Evolutionary conservation across 2,113 vertebrate genomes (phyloP).

Genomic region (Chitala chitala): DNA sequence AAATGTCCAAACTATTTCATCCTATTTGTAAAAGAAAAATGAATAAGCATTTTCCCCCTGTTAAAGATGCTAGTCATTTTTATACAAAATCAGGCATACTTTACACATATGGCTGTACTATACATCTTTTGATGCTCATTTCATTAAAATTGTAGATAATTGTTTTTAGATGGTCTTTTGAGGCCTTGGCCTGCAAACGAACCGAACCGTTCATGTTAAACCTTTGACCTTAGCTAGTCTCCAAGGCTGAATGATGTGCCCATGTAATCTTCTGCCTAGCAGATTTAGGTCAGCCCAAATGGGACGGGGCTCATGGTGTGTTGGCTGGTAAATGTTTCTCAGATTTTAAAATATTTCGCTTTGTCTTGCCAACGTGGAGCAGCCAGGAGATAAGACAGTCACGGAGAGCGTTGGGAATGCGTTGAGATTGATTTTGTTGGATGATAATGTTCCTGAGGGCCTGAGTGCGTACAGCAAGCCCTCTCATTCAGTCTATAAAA

Average conservation of each 20-base stretch:
- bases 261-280: slow-evolving; percentile 9
- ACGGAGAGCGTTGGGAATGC: slow-evolving; percentile 7
- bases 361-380: background rate
- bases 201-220: background rate
- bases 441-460: slow-evolving; percentile 10
- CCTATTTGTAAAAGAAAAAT: slow-evolving; percentile 30
- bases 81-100: slow-evolving; percentile 11
- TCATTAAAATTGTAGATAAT: background rate
- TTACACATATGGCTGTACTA: background rate
- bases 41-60: slow-evolving; percentile 30
- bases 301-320: background rate
- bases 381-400: slow-evolving; percentile 9
- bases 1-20: slow-evolving; percentile 36
- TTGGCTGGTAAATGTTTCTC: background rate
- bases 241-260: background rate
- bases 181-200: background rate
- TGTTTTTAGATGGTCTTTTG: background rate
- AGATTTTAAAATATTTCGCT: background rate
- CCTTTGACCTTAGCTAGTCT: background rate
- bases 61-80: slow-evolving; percentile 27
- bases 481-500: slow-evolving; percentile 2
- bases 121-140: background rate
- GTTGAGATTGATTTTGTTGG: background rate
- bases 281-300: slow-evolving; percentile 24
- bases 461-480: background rate